These are phyloP conservation scores for Lucilia sericata DNA, from an alignment of 1,140 invertebrate genomes.

Conservation along the genomic window DNA sequence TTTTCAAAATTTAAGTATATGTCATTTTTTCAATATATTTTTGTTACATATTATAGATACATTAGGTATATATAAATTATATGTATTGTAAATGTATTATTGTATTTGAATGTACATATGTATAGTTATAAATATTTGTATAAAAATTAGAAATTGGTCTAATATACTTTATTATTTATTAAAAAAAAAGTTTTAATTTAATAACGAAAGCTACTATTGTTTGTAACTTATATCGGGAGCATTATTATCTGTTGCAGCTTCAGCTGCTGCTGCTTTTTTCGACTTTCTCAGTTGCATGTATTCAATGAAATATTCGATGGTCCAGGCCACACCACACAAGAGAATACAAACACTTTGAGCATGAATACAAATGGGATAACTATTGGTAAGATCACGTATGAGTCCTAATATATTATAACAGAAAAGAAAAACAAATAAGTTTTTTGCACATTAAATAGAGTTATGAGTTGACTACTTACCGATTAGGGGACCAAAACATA, in stretches of 20 bases:
- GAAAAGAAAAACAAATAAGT: not conserved
- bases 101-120: not conserved
- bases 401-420: constrained; percentile 70
- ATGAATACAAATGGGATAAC: constrained; percentile 79
- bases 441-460: no score
- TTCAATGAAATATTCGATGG: constrained; percentile 73
- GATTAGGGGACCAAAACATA: constrained; percentile 77
- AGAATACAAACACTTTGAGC: constrained; percentile 77
- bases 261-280: not conserved
- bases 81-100: not conserved
- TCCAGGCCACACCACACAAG: constrained; percentile 76
- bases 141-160: constrained; percentile 29
- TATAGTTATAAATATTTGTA: constrained; percentile 13
- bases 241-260: constrained; percentile 28
- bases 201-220: constrained; percentile 38
- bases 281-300: constrained; percentile 38
- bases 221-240: constrained; percentile 37
- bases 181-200: not conserved
- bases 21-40: not conserved
- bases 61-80: not conserved
- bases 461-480: constrained; percentile 69
- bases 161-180: not conserved
- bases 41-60: not conserved
- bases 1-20: not conserved
- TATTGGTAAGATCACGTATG: constrained; percentile 76